phyloP scores from a whole-genome alignment of 2,113 vertebrate species.

The Panthera tigris region DNA sequence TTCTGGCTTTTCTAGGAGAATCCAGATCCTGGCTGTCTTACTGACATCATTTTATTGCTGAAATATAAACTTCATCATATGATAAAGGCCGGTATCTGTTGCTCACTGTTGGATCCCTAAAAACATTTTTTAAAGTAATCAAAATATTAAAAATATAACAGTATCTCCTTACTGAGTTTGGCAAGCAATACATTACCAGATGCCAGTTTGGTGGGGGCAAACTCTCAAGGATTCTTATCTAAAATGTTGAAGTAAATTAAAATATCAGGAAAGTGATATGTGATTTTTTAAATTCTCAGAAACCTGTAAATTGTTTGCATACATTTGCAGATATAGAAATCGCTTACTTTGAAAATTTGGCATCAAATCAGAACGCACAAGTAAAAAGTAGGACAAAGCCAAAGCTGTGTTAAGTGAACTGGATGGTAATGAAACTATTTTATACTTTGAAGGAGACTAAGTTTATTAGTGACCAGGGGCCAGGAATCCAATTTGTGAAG shows the following conservation, averaged over 20 bases:
- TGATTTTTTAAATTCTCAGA: background rate
- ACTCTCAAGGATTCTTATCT: background rate
- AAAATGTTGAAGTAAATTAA: constrained; percentile 24
- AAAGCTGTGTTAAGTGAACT: background rate
- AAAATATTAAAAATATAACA: background rate
- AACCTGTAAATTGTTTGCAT: background rate
- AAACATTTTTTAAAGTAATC: background rate
- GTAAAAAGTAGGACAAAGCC: background rate
- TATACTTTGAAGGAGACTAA: background rate
- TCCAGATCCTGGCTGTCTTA: background rate
- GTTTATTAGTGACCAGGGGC: constrained; percentile 32
- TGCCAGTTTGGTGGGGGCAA: background rate
- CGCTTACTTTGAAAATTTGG: constrained; percentile 33
- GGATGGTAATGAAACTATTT: background rate
- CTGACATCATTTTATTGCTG: background rate
- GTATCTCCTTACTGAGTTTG: background rate
- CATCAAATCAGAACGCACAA: constrained; percentile 6
- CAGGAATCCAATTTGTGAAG: constrained; percentile 33
- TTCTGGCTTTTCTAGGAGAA: background rate
- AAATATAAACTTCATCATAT: background rate
- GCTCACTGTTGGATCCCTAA: background rate
- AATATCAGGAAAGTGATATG: background rate
- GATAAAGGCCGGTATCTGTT: background rate
- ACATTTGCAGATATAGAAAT: background rate
- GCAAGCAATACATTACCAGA: background rate